A percentile compares a stretch with the other conserved stretches of the same genome.
These are phyloP conservation scores for Sarcophaga variegata DNA, from an alignment of 2,888 invertebrate species.

Conservation along the genomic window DNA sequence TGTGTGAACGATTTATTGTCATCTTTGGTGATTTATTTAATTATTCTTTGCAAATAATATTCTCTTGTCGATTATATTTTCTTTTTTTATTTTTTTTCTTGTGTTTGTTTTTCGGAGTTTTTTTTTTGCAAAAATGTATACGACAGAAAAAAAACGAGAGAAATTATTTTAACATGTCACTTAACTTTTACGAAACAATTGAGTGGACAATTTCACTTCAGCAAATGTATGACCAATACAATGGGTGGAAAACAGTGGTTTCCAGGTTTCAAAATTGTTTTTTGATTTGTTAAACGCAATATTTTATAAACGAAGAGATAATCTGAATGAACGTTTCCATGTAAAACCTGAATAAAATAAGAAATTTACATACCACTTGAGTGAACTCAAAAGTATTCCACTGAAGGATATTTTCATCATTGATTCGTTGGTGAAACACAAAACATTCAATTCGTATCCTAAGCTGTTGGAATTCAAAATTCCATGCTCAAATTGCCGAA, in stretches of 20 bases:
- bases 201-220: conserved; percentile 67
- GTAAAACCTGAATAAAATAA: no score
- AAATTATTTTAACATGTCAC: conserved; percentile 63
- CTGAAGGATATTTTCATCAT: no score
- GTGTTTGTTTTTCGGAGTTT: neutral
- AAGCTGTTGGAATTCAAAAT: no score
- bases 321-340: no score
- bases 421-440: no score
- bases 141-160: neutral
- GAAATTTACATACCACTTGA: no score
- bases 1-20: conserved; percentile 79
- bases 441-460: no score
- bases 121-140: conserved; percentile 36
- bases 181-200: conserved; percentile 59
- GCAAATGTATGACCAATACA: conserved; percentile 5
- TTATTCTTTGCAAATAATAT: conserved; percentile 61
- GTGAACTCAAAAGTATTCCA: no score
- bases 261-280: no score
- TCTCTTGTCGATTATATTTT: neutral
- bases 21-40: conserved; percentile 75
- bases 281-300: neutral
- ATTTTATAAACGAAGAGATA: no score
- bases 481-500: no score
- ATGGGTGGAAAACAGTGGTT: conserved; percentile 42
- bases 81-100: neutral